Evolutionary conservation across 2,888 invertebrate genomes (phyloP), one percentile per base, ranked within the genome.

Genomic region (Drosophila siamana): DNA sequence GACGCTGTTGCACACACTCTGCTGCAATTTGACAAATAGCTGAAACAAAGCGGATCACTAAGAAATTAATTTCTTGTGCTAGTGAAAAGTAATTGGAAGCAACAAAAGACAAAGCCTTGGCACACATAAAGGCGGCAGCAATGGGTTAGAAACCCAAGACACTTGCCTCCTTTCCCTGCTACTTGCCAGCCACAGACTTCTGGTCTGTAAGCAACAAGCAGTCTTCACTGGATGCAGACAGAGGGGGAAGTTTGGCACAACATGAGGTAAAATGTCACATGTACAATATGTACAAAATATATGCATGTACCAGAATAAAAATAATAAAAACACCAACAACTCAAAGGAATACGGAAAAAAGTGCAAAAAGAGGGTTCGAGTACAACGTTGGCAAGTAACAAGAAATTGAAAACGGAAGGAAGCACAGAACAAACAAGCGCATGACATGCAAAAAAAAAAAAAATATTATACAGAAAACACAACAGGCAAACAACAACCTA

Each of bases 321-420:
- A 63, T 36, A 60, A n/a, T 33, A n/a, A n/a, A 52, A 30, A 48
- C 26, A 19, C 19, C 19, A 15, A n/a, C 9, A 16, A 11, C n/a
- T 15, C 13, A 43, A 22, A 46, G 9, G 15, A 50, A 36, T 33
- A 9, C 11, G 28, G 28, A 48, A 16, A 9, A 33, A 8, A 5
- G 11, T 24, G 8, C 26, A 43, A 26, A 19, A 44, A 24, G 52
- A 43, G 22, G 30, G 64, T 38, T 41, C 60, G 41, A 54, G 26
- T 22, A 44, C 47, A 33, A 56, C 50, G 55, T 56, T 59, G 71
- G 47, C 51, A 50, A 68, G 63, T 67, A 69, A 74, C 76, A 77
- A 84, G 82, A 86, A 86, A 84, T 86, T 80, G 78, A 78, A 84
- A 83, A 68, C 84, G 83, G 83, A 84, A 83, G 83, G 83, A 84